A percentile compares a stretch with the other conserved stretches of the same genome.
These are phyloP conservation scores for Eupithecia vulgata DNA, from an alignment of 2,888 invertebrate genomes.

Conservation along the genomic window DNA sequence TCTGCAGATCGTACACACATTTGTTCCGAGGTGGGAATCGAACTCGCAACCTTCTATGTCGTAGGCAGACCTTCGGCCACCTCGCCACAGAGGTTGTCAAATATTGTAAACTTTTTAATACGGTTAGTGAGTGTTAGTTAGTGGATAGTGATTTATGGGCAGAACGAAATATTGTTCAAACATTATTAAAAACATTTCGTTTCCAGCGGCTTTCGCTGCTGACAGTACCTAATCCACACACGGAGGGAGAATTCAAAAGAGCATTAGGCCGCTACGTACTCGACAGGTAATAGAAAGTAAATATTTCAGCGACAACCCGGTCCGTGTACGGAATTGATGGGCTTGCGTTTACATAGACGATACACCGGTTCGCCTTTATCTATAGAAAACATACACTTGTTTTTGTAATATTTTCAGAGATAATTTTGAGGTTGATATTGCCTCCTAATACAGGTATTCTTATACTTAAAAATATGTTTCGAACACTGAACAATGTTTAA, in stretches of 20 bases:
- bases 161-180: too few species aligned
- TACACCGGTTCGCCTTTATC: conserved; percentile 38
- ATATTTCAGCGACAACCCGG: conserved; percentile 56
- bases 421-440: background rate
- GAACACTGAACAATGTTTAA: too few species aligned
- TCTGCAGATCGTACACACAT: too few species aligned
- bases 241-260: conserved; percentile 41
- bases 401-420: background rate
- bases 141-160: too few species aligned
- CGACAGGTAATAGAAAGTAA: conserved; percentile 66
- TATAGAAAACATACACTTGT: conserved; percentile 25
- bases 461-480: too few species aligned
- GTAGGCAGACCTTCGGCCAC: too few species aligned
- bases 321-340: conserved; percentile 40
- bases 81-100: too few species aligned
- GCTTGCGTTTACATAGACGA: conserved; percentile 34
- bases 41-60: too few species aligned
- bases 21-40: too few species aligned
- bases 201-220: background rate
- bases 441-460: too few species aligned
- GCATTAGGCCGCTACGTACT: conserved; percentile 36
- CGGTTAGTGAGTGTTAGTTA: background rate
- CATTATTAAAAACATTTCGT: background rate
- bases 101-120: too few species aligned
- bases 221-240: background rate